A percentile compares a stretch with the other conserved stretches of the same genome.
Evolutionary conservation across 2,113 vertebrate species (phyloP).

Genomic region (Crypturellus undulatus): DNA sequence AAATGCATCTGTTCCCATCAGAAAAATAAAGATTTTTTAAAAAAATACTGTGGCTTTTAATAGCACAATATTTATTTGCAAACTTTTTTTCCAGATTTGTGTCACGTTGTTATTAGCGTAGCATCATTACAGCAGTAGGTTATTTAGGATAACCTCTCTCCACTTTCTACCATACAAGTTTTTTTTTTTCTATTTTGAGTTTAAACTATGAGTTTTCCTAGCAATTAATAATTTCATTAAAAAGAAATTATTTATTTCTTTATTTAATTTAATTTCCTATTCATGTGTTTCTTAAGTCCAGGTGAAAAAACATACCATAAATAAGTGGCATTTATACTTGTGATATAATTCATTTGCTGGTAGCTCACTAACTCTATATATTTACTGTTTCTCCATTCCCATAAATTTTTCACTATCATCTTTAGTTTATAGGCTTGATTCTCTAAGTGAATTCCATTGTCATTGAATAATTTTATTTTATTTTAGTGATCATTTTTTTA

Average conservation of each 20-base stretch:
- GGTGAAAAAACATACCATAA: constrained; percentile 34
- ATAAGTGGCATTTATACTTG: neutral
- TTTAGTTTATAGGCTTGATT: constrained; percentile 32
- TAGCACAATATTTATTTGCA: neutral
- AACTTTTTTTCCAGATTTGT: neutral
- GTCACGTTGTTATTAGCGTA: neutral
- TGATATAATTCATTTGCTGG: constrained; percentile 14
- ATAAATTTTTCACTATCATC: neutral
- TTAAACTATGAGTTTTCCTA: neutral
- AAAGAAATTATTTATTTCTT: no score
- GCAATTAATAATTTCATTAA: neutral
- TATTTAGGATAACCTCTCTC: neutral
- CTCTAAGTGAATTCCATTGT: constrained; percentile 9
- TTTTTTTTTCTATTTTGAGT: neutral
- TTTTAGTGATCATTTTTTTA: neutral
- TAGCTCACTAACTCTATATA: constrained; percentile 1
- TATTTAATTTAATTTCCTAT: no score
- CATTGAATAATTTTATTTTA: neutral
- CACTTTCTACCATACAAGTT: neutral
- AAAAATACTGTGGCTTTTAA: neutral
- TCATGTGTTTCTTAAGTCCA: constrained; percentile 38
- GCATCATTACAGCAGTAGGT: neutral
- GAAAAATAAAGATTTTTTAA: neutral
- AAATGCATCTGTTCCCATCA: neutral
- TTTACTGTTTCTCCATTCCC: neutral